These are phyloP conservation scores for Arbacia lixula DNA, from an alignment of 53 echinoderm and acorn worm genomes.

Conservation along the genomic window DNA sequence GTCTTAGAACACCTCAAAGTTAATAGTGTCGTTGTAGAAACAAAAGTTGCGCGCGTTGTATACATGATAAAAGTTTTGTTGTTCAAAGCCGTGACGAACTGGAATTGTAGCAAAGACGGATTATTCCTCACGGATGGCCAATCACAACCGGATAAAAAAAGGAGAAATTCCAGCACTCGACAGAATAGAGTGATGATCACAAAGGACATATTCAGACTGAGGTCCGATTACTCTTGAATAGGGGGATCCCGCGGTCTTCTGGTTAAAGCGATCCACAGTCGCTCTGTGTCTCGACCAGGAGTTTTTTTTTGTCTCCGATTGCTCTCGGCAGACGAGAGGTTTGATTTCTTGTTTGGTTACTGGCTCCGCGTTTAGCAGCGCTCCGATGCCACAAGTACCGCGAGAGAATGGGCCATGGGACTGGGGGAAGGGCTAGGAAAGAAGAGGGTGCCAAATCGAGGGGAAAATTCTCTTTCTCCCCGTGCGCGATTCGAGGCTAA, in stretches of 20 bases:
- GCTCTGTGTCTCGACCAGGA: constrained; percentile 27
- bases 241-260: background rate
- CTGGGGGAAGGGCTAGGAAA: background rate
- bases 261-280: constrained; percentile 12
- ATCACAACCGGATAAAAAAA: background rate
- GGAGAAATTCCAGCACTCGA: constrained; percentile 18
- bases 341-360: constrained; percentile 11
- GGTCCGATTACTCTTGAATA: constrained; percentile 5
- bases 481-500: constrained; percentile 45
- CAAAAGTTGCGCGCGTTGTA: no score
- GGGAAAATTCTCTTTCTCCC: constrained; percentile 46
- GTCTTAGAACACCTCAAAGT: no score
- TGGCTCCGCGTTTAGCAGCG: background rate
- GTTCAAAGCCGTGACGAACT: no score
- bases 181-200: constrained; percentile 10
- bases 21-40: no score
- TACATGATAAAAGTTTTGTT: no score
- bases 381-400: background rate
- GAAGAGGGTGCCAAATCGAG: constrained; percentile 43
- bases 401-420: constrained; percentile 10
- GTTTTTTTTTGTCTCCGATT: constrained; percentile 31
- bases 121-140: no score
- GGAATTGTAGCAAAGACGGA: no score
- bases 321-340: constrained; percentile 2
- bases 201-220: constrained; percentile 8